These are phyloP conservation scores for Trichopria drosophilae DNA, from an alignment of 2,888 invertebrate species.

Conservation along the genomic window DNA sequence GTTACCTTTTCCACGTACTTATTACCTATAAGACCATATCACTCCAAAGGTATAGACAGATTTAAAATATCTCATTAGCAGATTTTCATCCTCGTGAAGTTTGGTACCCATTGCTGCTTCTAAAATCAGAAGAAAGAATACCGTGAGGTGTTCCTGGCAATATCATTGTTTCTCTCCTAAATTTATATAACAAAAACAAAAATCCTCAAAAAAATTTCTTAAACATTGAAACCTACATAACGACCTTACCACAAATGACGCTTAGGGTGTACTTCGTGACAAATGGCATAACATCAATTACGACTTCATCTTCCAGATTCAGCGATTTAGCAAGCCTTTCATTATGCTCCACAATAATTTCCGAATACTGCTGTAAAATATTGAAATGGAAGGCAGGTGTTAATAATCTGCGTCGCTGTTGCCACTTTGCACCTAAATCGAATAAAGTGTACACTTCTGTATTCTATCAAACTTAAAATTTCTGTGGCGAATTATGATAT, in stretches of 20 bases:
- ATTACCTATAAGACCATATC: constrained; percentile 21
- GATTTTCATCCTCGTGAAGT: constrained; percentile 30
- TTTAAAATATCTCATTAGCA: constrained; percentile 31
- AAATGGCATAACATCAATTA: constrained; percentile 62
- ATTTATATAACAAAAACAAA: too few species aligned
- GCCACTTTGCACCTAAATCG: constrained; percentile 63
- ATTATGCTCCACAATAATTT: constrained; percentile 58
- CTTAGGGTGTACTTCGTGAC: constrained; percentile 58
- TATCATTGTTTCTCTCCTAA: too few species aligned
- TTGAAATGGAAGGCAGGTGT: constrained; percentile 70
- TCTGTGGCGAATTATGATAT: too few species aligned
- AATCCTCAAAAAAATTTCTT: too few species aligned
- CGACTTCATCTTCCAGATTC: constrained; percentile 49
- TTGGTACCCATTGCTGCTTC: constrained; percentile 11
- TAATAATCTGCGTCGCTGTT: constrained; percentile 63
- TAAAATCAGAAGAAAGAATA: too few species aligned
- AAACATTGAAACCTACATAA: too few species aligned
- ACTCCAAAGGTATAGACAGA: constrained; percentile 21
- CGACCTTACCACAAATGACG: neutral
- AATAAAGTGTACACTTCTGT: too few species aligned
- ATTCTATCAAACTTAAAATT: too few species aligned
- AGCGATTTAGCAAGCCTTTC: constrained; percentile 51
- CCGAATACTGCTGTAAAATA: constrained; percentile 59
- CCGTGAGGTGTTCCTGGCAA: too few species aligned
- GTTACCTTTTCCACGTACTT: too few species aligned